These are phyloP conservation scores for Phrynosoma blainvillii DNA, from an alignment of 2,113 vertebrate species.

Conservation along the genomic window DNA sequence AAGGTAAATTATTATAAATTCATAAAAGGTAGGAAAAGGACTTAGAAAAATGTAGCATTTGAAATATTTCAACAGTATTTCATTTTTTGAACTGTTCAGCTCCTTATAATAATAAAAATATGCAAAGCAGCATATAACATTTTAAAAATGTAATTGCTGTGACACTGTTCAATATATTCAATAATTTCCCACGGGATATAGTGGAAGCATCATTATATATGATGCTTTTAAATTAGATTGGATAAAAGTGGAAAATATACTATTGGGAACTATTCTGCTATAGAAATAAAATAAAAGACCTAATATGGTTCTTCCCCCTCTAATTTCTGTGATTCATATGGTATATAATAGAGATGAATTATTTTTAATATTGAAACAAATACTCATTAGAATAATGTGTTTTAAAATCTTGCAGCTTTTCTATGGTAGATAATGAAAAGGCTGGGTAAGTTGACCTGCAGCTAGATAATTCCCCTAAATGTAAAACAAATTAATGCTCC, in stretches of 20 bases:
- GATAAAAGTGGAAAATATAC: conserved; percentile 33
- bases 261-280: conserved; percentile 30
- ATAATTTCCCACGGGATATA: conserved; percentile 30
- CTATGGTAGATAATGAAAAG: neutral
- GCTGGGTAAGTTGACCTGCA: conserved; percentile 18
- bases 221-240: conserved; percentile 45
- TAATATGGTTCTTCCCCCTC: neutral
- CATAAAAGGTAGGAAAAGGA: neutral
- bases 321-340: neutral
- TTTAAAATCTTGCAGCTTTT: conserved; percentile 11
- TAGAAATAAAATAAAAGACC: neutral
- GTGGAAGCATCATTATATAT: conserved; percentile 45
- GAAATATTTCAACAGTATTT: neutral
- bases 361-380: conserved; percentile 23
- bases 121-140: conserved; percentile 29
- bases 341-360: neutral
- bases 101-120: neutral
- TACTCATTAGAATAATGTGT: neutral
- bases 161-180: conserved; percentile 28
- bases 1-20: conserved; percentile 26
- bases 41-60: neutral
- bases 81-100: neutral
- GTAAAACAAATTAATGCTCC: conserved; percentile 25
- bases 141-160: neutral
- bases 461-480: neutral